Evolutionary conservation across 2,888 invertebrate species (phyloP), one percentile per base, ranked within the genome.

Genomic region (Acheta domesticus): DNA sequence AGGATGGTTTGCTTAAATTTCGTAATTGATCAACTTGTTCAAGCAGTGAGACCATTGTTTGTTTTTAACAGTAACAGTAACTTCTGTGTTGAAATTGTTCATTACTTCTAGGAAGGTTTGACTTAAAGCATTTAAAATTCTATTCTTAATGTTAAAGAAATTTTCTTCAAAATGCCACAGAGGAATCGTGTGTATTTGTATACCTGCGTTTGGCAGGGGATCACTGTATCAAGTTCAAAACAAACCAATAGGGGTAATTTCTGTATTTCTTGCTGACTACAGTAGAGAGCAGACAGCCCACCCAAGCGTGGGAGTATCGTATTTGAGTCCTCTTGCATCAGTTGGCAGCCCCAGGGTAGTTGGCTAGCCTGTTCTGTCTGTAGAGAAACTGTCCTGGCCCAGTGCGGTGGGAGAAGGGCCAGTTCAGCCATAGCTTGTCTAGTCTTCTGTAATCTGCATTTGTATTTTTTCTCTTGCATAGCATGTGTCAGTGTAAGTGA

Each of bases 351-450:
- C 62, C 62, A 62, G 62, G 62, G 62, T 62, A 62, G 62, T 62
- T 62, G 62, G 62, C n/a, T 62, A 62, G 62, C 14, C 62, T 62
- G 14, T 14, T 62, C 62, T 62, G 62, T 62, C 62, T 62, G 62
- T 62, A 62, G 62, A 19, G n/a, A 14, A 62, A n/a, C 62, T 62
- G 48, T 75, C 48, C 23, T 75, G 23, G 23, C 48, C 62, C 62
- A 62, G 62, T 19, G 0, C n/a, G 62, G 62, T 19, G 62, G 62
- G 62, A 62, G 62, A 14, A 14, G 16, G 62, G 62, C n/a, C 62
- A n/a, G 62, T n/a, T 62, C 75, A 78, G 76, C 73, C 76, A 76
- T 79, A 79, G 79, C 76, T 79, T 76, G 79, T 48, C 73, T 79
- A 19, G 75, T 36, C 78, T 49, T 50, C 20, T 62, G 79, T 79